phyloP scores from a whole-genome alignment of 2,888 invertebrate species.

The Agrilus cyanescens region DNA sequence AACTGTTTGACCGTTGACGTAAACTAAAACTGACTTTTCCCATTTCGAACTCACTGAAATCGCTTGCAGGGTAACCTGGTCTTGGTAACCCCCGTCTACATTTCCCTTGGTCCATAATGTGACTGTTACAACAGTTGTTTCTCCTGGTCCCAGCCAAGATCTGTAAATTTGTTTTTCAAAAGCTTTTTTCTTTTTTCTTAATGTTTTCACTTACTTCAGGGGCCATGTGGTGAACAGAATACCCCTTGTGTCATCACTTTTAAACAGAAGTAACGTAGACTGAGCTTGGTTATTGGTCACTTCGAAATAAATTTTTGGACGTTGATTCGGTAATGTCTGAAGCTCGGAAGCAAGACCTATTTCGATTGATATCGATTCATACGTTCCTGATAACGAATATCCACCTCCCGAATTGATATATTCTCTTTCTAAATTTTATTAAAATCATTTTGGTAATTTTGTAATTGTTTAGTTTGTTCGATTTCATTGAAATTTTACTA shows the following conservation, averaged over 20 bases:
- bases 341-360: constrained; percentile 38
- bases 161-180: constrained; percentile 22
- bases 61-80: constrained; percentile 48
- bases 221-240: constrained; percentile 47
- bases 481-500: too few relatives aligned
- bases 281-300: constrained; percentile 58
- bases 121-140: constrained; percentile 46
- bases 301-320: constrained; percentile 49
- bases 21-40: constrained; percentile 32
- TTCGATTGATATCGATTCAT: constrained; percentile 30
- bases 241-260: constrained; percentile 46
- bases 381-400: constrained; percentile 18
- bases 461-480: too few relatives aligned
- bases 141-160: constrained; percentile 37
- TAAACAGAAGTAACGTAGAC: constrained; percentile 44
- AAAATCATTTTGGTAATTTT: too few relatives aligned
- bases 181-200: background rate
- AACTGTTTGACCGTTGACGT: constrained; percentile 27
- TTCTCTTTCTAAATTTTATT: too few relatives aligned
- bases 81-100: constrained; percentile 43
- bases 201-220: constrained; percentile 30
- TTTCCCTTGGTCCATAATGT: constrained; percentile 25
- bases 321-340: constrained; percentile 29
- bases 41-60: constrained; percentile 28
- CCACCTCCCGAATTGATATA: constrained; percentile 16